These are phyloP conservation scores for Chaunax sp. DNA, from an alignment of 2,797 vertebrate genomes.

Conservation along the genomic window DNA sequence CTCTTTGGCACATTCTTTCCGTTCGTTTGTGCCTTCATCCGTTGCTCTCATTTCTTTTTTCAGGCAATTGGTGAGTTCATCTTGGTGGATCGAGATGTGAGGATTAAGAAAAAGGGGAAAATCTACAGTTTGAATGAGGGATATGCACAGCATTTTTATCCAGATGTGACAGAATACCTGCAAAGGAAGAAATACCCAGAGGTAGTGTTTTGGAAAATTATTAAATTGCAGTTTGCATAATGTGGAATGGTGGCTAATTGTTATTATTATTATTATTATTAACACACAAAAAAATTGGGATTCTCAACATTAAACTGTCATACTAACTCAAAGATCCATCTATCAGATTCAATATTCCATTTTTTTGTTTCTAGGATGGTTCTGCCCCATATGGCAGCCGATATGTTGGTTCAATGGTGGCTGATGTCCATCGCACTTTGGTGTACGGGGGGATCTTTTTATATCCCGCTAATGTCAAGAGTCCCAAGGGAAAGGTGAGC, in stretches of 20 bases:
- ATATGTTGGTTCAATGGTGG: slow-evolving; percentile 98
- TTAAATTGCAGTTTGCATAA: not conserved
- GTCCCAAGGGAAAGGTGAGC: slow-evolving; percentile 94
- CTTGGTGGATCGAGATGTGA: slow-evolving; percentile 91
- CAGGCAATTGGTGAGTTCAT: slow-evolving; percentile 98
- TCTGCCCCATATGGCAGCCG: slow-evolving; percentile 92
- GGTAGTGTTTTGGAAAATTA: slow-evolving; percentile 77
- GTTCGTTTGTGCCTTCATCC: not conserved
- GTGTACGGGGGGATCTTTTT: slow-evolving; percentile 98
- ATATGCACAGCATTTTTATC: slow-evolving; percentile 93
- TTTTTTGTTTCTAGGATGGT: slow-evolving; percentile 84
- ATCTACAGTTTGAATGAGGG: slow-evolving; percentile 98
- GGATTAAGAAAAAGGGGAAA: slow-evolving; percentile 94
- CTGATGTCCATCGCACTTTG: slow-evolving; percentile 95
- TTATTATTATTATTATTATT: too few species aligned
- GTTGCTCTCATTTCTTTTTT: not conserved
- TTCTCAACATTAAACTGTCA: too few species aligned
- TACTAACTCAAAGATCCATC: too few species aligned
- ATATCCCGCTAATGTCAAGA: slow-evolving; percentile 95
- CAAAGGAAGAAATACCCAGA: slow-evolving; percentile 94
- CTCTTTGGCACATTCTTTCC: not conserved
- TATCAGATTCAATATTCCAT: not conserved
- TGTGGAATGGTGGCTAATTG: not conserved
- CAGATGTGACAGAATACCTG: slow-evolving; percentile 91
- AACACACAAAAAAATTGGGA: too few species aligned